These are phyloP conservation scores for Nymphalis io DNA, from an alignment of 1,140 invertebrate genomes.

Conservation along the genomic window DNA sequence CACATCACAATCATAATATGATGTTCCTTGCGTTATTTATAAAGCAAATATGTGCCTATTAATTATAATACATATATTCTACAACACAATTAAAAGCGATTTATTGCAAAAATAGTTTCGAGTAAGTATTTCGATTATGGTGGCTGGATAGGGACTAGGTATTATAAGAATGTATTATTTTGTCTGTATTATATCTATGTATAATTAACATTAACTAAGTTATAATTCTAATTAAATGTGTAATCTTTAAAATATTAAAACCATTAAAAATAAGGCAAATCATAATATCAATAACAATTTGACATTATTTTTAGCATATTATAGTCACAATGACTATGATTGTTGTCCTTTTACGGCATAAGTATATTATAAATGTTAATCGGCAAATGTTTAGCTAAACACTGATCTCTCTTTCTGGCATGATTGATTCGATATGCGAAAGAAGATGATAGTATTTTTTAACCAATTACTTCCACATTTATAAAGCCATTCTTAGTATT, in stretches of 20 bases:
- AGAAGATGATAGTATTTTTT: too few relatives aligned
- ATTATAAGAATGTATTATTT: background rate
- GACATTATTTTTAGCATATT: too few relatives aligned
- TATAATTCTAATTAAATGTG: background rate
- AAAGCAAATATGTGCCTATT: conserved; percentile 47
- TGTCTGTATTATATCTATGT: background rate
- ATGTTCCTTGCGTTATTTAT: conserved; percentile 58
- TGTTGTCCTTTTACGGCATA: too few relatives aligned
- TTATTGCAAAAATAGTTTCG: conserved; percentile 15
- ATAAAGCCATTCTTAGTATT: too few relatives aligned
- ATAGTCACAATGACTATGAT: too few relatives aligned
- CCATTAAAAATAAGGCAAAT: background rate
- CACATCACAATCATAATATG: conserved; percentile 45
- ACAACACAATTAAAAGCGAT: conserved; percentile 29
- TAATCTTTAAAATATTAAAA: background rate
- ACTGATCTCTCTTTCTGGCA: too few relatives aligned
- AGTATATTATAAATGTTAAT: too few relatives aligned
- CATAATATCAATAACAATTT: too few relatives aligned
- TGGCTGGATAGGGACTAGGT: conserved; percentile 37
- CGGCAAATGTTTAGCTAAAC: too few relatives aligned
- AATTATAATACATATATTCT: conserved; percentile 21
- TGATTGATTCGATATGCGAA: too few relatives aligned
- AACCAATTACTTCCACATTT: too few relatives aligned
- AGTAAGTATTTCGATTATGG: conserved; percentile 17
- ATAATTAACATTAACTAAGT: conserved; percentile 1